Evolutionary conservation across 92 coral and sea anemone species (phyloP), one percentile per base, ranked within the genome.

Genomic region (Epizoanthus scotinus): DNA sequence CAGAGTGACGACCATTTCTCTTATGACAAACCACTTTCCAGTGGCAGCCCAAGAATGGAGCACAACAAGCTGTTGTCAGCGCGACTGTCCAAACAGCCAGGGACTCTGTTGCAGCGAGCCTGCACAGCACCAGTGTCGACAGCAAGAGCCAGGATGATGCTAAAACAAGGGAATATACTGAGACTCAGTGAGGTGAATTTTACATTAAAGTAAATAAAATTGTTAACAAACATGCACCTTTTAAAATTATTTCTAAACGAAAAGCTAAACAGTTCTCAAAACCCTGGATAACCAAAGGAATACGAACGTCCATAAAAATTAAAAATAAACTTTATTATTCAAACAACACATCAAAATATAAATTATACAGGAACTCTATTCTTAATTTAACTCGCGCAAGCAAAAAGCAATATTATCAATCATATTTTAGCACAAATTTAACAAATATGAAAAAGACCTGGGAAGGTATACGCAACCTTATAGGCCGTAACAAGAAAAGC

Each of bases 121-220:
- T 42, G 67, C 25, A 86, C 93, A 22, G 93, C 88, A 40, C 90
- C 93, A 12, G 90, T 89, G 18, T 89, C 93, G 13, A 63, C 63
- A 52, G 93, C 93, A 0, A 83, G 72, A 67, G 93, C 90, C 21
- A 40, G 62, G 14, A 80, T 86, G 53, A 67, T 86, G 27, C 24
- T 81, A 63, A 87, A 60, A 54, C 90, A 86, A 64, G 93, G 83
- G 19, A 59, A 89, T 54, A 73, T 88, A n/a, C 44, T 73, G 5
- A 86, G 67, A 58, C 70, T 78, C 31, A 81, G 70, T 15, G 82
- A 86, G 86, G 93, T 89, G 34, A 18, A n/a, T n/a, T n/a, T n/a
- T n/a, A n/a, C n/a, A n/a, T n/a, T n/a, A 70, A 59, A 27, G 20
- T 49, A 18, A 78, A 78, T 53, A 85, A 68, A 67, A 69, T 70